Conservation (phyloP, 2,888 invertebrate genomes). For the Spilarctia lutea region DNA sequence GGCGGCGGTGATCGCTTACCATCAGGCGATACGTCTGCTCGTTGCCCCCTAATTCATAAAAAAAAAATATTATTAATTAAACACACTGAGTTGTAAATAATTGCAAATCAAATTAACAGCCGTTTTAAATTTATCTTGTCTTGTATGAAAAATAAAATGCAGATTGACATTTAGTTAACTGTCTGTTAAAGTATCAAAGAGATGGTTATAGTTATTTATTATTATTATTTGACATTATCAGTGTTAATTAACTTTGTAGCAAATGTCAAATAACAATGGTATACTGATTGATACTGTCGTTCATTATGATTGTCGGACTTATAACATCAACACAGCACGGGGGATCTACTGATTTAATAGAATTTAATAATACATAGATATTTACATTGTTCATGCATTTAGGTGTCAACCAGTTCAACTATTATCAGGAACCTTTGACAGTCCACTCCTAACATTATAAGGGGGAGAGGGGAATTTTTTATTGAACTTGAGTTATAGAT, state of each 20-base stretch:
- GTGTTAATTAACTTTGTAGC: constrained; percentile 30
- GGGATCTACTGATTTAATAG: background rate
- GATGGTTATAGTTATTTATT: constrained; percentile 26
- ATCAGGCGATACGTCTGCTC: no score
- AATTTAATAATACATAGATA: background rate
- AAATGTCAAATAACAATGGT: constrained; percentile 17
- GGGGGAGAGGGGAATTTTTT: no score
- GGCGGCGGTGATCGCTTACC: no score
- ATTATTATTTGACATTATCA: constrained; percentile 19
- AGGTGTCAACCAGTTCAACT: background rate
- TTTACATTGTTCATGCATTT: background rate
- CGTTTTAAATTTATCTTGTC: background rate
- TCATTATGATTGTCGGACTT: background rate
- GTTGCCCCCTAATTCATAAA: no score
- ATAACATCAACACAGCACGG: background rate
- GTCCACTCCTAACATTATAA: no score
- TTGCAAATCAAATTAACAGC: background rate
- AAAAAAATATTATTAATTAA: background rate
- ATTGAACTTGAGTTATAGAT: background rate
- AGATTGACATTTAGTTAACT: background rate
- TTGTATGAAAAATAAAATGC: background rate
- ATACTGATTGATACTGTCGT: constrained; percentile 5
- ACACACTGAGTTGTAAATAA: background rate
- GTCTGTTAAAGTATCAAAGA: constrained; percentile 17
- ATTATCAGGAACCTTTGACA: background rate